These are phyloP conservation scores for Tetranychus piercei DNA, from an alignment of 2,888 invertebrate genomes.

Conservation along the genomic window DNA sequence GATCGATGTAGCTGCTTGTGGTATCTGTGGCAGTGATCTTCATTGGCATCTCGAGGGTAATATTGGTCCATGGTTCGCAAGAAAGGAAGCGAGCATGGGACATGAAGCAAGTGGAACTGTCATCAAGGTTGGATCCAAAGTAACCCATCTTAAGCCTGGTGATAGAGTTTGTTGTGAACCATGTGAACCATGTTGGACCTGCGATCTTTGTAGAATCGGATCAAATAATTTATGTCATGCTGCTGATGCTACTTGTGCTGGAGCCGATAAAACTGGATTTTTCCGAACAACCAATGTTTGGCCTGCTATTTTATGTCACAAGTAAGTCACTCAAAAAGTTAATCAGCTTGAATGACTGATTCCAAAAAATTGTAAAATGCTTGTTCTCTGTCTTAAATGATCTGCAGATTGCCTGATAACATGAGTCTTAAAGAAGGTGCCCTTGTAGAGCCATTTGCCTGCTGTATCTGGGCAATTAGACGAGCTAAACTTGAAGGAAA, in stretches of 20 bases:
- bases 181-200: slow-evolving; percentile 67
- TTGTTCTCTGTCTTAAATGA: slow-evolving; percentile 15
- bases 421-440: slow-evolving; percentile 84
- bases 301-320: slow-evolving; percentile 41
- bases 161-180: slow-evolving; percentile 89
- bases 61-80: slow-evolving; percentile 68
- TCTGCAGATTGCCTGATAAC: slow-evolving; percentile 61
- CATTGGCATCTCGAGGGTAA: slow-evolving; percentile 68
- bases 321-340: slow-evolving; percentile 30
- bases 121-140: slow-evolving; percentile 47
- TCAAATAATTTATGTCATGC: slow-evolving; percentile 65
- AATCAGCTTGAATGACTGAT: not conserved
- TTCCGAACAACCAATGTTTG: not conserved
- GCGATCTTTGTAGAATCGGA: slow-evolving; percentile 67
- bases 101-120: slow-evolving; percentile 56
- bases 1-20: slow-evolving; percentile 40
- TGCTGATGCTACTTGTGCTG: not conserved
- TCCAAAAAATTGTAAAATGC: too few species aligned
- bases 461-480: slow-evolving; percentile 78
- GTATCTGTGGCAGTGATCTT: slow-evolving; percentile 88
- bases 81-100: slow-evolving; percentile 77
- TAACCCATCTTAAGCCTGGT: slow-evolving; percentile 39
- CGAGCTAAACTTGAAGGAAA: slow-evolving; percentile 50
- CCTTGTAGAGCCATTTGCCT: slow-evolving; percentile 72
- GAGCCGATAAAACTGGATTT: not conserved